These are phyloP conservation scores for Eupristina koningsbergeri DNA, from an alignment of 1,140 invertebrate species.

Conservation along the genomic window DNA sequence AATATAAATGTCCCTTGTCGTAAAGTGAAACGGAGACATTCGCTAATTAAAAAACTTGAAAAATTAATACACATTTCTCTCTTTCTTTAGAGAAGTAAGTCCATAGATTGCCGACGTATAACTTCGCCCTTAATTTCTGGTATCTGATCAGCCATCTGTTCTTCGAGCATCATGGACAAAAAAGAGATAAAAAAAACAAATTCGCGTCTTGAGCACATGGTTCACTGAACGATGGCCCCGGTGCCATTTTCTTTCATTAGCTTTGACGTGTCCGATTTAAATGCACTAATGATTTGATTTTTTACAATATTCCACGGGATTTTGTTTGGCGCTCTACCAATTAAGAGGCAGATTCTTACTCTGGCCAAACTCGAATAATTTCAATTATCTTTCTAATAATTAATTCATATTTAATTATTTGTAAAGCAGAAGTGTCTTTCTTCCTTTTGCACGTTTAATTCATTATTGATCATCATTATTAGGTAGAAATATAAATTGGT, in stretches of 20 bases:
- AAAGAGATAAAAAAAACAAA: neutral
- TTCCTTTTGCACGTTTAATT: too few relatives aligned
- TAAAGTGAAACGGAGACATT: conserved; percentile 72
- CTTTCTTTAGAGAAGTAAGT: conserved; percentile 45
- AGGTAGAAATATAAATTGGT: too few relatives aligned
- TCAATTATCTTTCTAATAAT: neutral
- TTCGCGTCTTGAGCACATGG: neutral
- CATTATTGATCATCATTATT: too few relatives aligned
- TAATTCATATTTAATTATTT: too few relatives aligned
- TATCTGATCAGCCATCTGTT: conserved; percentile 75
- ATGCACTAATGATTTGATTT: neutral
- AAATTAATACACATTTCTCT: conserved; percentile 75
- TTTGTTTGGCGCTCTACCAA: too few relatives aligned
- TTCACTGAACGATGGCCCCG: neutral
- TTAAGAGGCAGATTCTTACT: neutral
- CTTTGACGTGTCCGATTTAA: conserved; percentile 18
- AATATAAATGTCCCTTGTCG: conserved; percentile 72
- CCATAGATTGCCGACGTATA: conserved; percentile 57
- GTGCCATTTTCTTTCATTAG: neutral
- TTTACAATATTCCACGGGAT: neutral
- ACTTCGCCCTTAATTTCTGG: conserved; percentile 70
- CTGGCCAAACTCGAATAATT: neutral
- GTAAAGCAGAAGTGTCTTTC: too few relatives aligned
- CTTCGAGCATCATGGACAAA: conserved; percentile 60
- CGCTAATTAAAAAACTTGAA: conserved; percentile 76